Base-by-base conservation (phyloP, 2,888 invertebrate genomes). In the Temnothorax rugatulus region DNA sequence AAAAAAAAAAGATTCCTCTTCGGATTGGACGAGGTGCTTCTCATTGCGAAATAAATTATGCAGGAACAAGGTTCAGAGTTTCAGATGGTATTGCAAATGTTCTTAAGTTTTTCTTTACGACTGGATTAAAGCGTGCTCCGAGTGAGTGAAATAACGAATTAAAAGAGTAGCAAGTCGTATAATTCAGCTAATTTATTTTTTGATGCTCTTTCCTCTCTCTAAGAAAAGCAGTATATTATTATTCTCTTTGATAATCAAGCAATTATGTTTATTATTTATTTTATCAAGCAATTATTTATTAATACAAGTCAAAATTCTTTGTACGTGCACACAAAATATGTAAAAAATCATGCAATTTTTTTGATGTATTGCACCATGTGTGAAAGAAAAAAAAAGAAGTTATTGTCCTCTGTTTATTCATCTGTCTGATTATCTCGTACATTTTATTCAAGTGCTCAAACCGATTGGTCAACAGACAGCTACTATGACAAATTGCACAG, bases 31-130 rank as follows among this genome's bases (percentile, higher is more conserved):
- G 25, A 47, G 34, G 9, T 18, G 18, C 34, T 79, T 54, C 34
- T 34, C n/a, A 54, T 66, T 66, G 44, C 44, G 15, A 69, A 69
- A 21, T 47, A 71, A 79, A 79, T 79, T 79, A 79, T 21, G 34
- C 21, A 44, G n/a, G 38, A 59, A 79, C 34, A 71, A 38, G 79
- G 4, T n/a, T 54, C n/a, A 18, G 18, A 34, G 34, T 44, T 44
- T 71, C 41, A 47, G 13, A 2, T 25, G 57, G 18, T 29, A 59
- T 38, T 21, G 29, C 38, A 18, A 38, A 47, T 44, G 15, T 71
- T n/a, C 52, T 52, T 68, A 68, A 69, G 15, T 54, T 69, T 54
- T 79, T 71, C 57, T 71, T 71, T 57, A 54, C 25, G 5, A 9
- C 69, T 41, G 68, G 52, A 77, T 77, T 54, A 68, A 15, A 77